phyloP scores from a whole-genome alignment of 2,113 vertebrate genomes.

The Atrichornis clamosus region DNA sequence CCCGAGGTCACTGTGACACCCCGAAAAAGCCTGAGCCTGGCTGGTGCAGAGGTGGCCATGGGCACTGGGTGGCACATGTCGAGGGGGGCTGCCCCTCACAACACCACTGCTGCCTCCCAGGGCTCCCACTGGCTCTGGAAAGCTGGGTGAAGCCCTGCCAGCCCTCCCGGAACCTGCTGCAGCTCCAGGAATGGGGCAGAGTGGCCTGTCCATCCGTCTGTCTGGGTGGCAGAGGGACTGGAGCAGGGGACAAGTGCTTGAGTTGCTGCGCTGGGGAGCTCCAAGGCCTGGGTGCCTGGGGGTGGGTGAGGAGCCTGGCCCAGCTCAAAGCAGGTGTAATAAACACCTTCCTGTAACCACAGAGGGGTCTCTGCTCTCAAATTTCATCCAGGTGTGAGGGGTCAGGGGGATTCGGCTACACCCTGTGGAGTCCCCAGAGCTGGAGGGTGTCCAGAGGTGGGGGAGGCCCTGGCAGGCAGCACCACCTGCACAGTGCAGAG shows the following conservation, averaged over 20 bases:
- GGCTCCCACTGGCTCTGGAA: background rate
- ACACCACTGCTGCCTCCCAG: accelerated
- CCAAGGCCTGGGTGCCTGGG: accelerated
- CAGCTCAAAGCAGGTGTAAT: background rate
- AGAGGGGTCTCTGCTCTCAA: background rate
- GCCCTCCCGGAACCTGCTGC: background rate
- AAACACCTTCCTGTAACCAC: background rate
- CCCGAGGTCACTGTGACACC: accelerated
- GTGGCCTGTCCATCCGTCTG: background rate
- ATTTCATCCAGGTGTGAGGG: background rate
- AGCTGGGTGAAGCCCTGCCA: background rate
- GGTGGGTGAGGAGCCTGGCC: background rate
- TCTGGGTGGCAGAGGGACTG: background rate
- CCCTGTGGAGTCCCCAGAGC: background rate
- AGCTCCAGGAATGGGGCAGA: background rate
- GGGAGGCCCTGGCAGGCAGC: background rate
- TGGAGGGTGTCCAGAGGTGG: background rate
- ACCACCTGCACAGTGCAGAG: background rate
- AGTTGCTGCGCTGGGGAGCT: too few species aligned
- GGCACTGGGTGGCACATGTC: accelerated
- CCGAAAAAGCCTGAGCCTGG: background rate
- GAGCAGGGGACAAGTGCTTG: accelerated
- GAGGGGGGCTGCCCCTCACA: background rate
- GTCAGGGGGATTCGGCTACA: background rate
- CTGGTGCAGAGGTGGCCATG: background rate